Base-by-base conservation (phyloP, 2,888 invertebrate genomes). In the Chirona hameri region DNA sequence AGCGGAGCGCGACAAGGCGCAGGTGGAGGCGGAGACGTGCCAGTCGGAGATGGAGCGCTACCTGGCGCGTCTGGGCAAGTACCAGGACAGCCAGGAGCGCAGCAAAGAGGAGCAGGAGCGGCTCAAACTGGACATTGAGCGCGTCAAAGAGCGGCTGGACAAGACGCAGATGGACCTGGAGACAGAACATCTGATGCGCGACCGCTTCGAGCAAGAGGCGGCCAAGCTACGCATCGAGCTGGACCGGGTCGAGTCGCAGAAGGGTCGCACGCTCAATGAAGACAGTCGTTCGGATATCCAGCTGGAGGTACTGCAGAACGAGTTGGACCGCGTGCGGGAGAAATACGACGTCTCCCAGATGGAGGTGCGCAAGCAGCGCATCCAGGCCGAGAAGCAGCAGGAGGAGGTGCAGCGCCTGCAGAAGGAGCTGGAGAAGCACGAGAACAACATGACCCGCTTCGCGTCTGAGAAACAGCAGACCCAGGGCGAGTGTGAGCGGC, bases 401-500 rank as follows among this genome's bases (percentile, higher is more conserved):
- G 96, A 97, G 87, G 97, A 97, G 89, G 91, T 95, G 86, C 93
- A 94, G 0, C 91, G 95, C 86, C 91, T 95, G 86, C 94, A 95
- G 87, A 96, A 95, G 82, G 96, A 96, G 89, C 90, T 95, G 80
- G 96, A 96, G 87, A 96, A 96, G 88, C 93, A 95, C 90, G 94
- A 95, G 86, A 96, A 96, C 87, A 95, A 96, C 81, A 83, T n/a
- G 84, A 90, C 96, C 86, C 91, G 95, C 83, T 88, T 94, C 57
- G 84, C 85, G 52, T 83, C 84, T 27, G 87, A 87, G 79, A 85
- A 86, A 81, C 87, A 87, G 60, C 86, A 86, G 83, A 85, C 86
- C 29, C 85, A 86, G 72, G 84, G 85, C 21, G 87, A 87, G 81
- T 83, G 85, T 21, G 87, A 87, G 69, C 85, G 86, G 31, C 84